Evolutionary conservation across 1,140 invertebrate species (phyloP).

Genomic region (Dendrolimus punctatus): DNA sequence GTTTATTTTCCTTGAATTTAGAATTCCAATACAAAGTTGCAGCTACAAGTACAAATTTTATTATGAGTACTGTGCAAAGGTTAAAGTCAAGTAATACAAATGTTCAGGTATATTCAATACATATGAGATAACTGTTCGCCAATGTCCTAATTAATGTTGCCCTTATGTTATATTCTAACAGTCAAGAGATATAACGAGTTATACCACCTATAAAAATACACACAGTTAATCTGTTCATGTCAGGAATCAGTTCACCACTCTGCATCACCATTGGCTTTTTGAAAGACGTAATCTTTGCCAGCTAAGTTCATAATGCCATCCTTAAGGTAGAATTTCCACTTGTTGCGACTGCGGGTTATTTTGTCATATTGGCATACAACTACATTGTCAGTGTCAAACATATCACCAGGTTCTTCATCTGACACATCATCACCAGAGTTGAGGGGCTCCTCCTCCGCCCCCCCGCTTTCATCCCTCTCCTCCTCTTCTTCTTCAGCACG

Average conservation of each 20-base stretch:
- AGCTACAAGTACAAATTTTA: no score
- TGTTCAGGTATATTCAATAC: slow-evolving; percentile 5
- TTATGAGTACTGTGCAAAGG: background rate
- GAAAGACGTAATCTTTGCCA: slow-evolving; percentile 98
- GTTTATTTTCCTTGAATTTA: no score
- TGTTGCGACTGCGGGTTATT: slow-evolving; percentile 97
- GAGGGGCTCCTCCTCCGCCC: slow-evolving; percentile 92
- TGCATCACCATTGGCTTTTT: slow-evolving; percentile 98
- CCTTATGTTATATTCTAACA: slow-evolving; percentile 26
- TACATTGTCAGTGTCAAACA: slow-evolving; percentile 99
- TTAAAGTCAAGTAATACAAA: slow-evolving; percentile 11
- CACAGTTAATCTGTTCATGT: slow-evolving; percentile 26
- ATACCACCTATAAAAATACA: slow-evolving; percentile 40
- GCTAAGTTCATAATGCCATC: slow-evolving; percentile 99
- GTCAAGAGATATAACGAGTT: slow-evolving; percentile 29
- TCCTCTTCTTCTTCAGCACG: slow-evolving; percentile 76
- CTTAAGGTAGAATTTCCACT: slow-evolving; percentile 99
- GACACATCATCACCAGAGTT: slow-evolving; percentile 98
- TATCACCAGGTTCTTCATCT: slow-evolving; percentile 94
- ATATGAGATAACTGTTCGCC: slow-evolving; percentile 20
- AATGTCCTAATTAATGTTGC: slow-evolving; percentile 21
- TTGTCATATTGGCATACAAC: slow-evolving; percentile 99
- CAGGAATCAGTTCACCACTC: slow-evolving; percentile 84
- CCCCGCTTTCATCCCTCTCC: slow-evolving; percentile 75
- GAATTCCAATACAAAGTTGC: no score